Percentiles rank a stretch among this genome's conserved stretches.
Conservation (phyloP, 37 sponge, comb jelly and placozoan genomes). For the Cliona cf. orientalis region DNA sequence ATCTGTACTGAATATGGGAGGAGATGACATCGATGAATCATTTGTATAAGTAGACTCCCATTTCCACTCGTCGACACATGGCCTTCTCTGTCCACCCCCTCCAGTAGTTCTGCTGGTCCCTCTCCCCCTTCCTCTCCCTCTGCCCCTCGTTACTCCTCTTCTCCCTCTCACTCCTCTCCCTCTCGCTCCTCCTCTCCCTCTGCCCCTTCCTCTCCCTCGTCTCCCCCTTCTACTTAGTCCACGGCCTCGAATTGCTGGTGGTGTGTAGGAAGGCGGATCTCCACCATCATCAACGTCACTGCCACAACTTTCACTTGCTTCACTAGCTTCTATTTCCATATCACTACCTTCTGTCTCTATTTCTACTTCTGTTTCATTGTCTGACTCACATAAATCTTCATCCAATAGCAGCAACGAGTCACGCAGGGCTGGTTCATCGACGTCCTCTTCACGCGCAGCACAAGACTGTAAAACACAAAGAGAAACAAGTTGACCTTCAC, state of each 20-base stretch:
- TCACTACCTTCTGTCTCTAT: background rate
- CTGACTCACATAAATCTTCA: background rate
- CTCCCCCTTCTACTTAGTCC: conserved; percentile 29
- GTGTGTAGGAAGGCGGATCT: background rate
- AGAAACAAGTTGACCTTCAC: background rate
- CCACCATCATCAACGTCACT: background rate
- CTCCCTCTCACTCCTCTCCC: background rate
- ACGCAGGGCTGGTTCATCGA: conserved; percentile 1
- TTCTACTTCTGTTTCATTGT: background rate
- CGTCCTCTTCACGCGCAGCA: background rate
- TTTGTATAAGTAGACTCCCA: background rate
- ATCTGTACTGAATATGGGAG: background rate
- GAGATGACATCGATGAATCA: background rate
- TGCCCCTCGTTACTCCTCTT: background rate
- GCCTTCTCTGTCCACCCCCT: background rate
- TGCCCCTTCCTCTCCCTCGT: conserved; percentile 68
- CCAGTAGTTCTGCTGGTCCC: conserved; percentile 2
- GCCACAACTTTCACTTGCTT: background rate
- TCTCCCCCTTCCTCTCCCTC: background rate
- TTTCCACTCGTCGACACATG: background rate
- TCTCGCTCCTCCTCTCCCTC: background rate
- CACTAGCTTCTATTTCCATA: background rate
- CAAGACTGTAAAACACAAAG: background rate
- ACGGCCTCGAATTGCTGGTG: background rate
- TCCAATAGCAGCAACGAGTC: background rate